A percentile compares a stretch with the other conserved stretches of the same genome.
Evolutionary conservation across 2,797 vertebrate species (phyloP).

Genomic region (Glyptemys insculpta): DNA sequence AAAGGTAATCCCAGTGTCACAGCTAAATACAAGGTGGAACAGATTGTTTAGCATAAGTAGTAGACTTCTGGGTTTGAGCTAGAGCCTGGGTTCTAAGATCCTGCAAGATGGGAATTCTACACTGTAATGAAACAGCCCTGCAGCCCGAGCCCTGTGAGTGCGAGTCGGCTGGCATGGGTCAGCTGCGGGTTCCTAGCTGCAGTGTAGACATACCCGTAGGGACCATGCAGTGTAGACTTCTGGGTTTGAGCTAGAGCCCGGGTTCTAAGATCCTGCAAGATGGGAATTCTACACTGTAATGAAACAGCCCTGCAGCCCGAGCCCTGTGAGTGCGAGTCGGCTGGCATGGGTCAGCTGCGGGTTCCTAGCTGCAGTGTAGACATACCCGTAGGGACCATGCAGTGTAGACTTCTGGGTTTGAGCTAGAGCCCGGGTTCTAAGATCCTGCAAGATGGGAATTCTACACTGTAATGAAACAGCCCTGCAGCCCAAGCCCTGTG

Average conservation of each 20-base stretch:
- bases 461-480: neutral
- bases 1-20: neutral
- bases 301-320: too few relatives aligned
- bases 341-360: too few relatives aligned
- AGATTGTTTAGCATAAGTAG: neutral
- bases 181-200: too few relatives aligned
- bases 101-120: neutral
- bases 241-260: neutral
- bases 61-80: neutral
- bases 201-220: too few relatives aligned
- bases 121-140: too few relatives aligned
- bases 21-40: neutral
- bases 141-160: too few relatives aligned
- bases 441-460: neutral
- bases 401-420: neutral
- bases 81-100: neutral
- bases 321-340: too few relatives aligned
- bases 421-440: neutral
- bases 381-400: neutral
- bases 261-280: neutral
- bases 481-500: neutral
- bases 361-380: too few relatives aligned
- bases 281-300: neutral
- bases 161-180: too few relatives aligned
- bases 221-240: neutral